These are phyloP conservation scores for Drosophila siamana DNA, from an alignment of 2,888 invertebrate species.

Conservation along the genomic window DNA sequence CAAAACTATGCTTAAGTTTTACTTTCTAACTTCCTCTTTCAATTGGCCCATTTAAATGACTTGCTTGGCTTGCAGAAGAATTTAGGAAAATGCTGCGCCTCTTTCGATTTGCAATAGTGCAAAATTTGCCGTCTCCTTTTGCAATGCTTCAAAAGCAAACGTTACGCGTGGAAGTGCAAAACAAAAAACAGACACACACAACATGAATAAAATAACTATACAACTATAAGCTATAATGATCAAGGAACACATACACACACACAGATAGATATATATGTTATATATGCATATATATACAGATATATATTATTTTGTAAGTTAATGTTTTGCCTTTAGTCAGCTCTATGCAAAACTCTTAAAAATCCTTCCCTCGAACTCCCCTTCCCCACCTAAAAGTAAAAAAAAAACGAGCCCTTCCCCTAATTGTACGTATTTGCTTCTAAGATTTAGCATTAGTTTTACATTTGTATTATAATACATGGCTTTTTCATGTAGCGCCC, in stretches of 20 bases:
- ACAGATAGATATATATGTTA: background rate
- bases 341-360: conserved; percentile 15
- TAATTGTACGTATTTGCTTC: conserved; percentile 41
- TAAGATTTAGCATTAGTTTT: conserved; percentile 44
- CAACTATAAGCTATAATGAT: background rate
- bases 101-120: too few relatives aligned
- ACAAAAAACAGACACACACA: background rate
- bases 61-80: too few relatives aligned
- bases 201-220: conserved; percentile 3
- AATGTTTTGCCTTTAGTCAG: conserved; percentile 54
- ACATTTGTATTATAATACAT: conserved; percentile 52
- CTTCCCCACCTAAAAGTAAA: background rate
- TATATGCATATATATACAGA: conserved; percentile 6
- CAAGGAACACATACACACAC: background rate
- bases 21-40: too few relatives aligned
- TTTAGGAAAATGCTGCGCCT: too few relatives aligned
- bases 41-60: too few relatives aligned
- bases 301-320: conserved; percentile 26
- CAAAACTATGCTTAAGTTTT: too few relatives aligned
- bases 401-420: background rate
- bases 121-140: background rate
- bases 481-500: conserved; percentile 28
- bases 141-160: background rate
- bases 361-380: background rate
- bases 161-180: background rate